These are phyloP conservation scores for Holotrichia oblita DNA, from an alignment of 1,140 invertebrate genomes.

Conservation along the genomic window DNA sequence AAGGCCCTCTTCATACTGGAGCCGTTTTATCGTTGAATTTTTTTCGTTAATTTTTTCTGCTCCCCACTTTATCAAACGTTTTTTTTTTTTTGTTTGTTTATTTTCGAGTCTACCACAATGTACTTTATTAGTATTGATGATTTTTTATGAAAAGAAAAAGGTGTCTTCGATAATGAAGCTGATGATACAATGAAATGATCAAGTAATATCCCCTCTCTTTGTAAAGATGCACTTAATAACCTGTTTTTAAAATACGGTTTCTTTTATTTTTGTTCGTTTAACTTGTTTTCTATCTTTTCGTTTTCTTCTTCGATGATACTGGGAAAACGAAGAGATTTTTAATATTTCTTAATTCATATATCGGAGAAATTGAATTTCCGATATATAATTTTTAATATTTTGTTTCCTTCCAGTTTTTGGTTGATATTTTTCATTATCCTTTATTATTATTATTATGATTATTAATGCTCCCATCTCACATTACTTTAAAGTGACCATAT, in stretches of 20 bases:
- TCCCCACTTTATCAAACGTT: neutral
- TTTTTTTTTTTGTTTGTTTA: neutral
- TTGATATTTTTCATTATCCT: neutral
- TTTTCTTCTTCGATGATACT: neutral
- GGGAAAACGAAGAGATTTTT: neutral
- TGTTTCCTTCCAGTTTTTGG: neutral
- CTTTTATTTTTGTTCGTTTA: constrained; percentile 29
- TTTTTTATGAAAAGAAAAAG: too few species aligned
- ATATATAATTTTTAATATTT: constrained; percentile 8
- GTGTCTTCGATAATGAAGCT: too few species aligned
- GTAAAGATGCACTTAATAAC: too few species aligned
- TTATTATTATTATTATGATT: neutral
- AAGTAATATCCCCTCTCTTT: too few species aligned
- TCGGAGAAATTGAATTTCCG: neutral
- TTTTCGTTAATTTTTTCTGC: neutral
- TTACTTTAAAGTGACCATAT: neutral
- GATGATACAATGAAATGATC: neutral
- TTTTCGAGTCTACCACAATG: neutral
- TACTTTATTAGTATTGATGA: too few species aligned
- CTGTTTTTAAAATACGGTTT: neutral
- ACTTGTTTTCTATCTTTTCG: neutral
- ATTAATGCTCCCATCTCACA: neutral
- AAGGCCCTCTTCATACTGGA: neutral
- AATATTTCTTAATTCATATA: neutral
- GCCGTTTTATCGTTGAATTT: neutral